These are phyloP conservation scores for Drosophila gaucha DNA, from an alignment of 2,888 invertebrate genomes.

Conservation along the genomic window DNA sequence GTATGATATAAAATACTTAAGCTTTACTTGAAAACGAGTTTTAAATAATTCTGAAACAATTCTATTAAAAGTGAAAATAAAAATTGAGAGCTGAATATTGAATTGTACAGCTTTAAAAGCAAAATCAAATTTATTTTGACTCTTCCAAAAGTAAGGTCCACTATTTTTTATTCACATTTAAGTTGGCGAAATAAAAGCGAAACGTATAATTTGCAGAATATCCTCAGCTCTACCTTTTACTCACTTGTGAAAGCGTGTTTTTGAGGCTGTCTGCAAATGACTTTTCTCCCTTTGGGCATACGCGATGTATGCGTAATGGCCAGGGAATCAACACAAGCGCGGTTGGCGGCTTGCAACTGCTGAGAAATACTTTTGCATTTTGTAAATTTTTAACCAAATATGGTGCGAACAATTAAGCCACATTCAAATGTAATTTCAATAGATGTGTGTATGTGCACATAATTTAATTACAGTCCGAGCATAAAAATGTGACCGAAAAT, in stretches of 20 bases:
- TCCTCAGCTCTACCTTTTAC: neutral
- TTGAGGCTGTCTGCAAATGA: neutral
- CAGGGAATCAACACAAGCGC: neutral
- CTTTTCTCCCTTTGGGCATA: slow-evolving; percentile 4
- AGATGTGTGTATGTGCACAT: slow-evolving; percentile 19
- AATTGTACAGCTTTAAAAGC: too few relatives aligned
- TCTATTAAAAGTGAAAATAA: too few relatives aligned
- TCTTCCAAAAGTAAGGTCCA: too few relatives aligned
- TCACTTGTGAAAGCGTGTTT: neutral
- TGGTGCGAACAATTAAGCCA: slow-evolving; percentile 37
- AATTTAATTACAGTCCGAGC: slow-evolving; percentile 40
- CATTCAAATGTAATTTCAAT: slow-evolving; percentile 44
- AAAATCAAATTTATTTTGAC: too few relatives aligned
- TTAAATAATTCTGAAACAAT: too few relatives aligned
- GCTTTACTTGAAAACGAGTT: too few relatives aligned
- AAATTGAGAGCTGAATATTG: too few relatives aligned
- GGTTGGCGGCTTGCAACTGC: slow-evolving; percentile 16
- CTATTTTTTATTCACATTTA: neutral
- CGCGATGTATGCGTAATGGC: slow-evolving; percentile 23
- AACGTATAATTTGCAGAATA: neutral
- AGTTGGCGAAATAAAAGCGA: neutral
- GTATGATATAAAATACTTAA: too few relatives aligned
- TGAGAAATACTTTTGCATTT: slow-evolving; percentile 22
- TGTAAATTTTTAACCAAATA: slow-evolving; percentile 1
- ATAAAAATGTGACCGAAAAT: slow-evolving; percentile 30